phyloP scores from a whole-genome alignment of 1,140 invertebrate species.

The Lepidostoma basale region DNA sequence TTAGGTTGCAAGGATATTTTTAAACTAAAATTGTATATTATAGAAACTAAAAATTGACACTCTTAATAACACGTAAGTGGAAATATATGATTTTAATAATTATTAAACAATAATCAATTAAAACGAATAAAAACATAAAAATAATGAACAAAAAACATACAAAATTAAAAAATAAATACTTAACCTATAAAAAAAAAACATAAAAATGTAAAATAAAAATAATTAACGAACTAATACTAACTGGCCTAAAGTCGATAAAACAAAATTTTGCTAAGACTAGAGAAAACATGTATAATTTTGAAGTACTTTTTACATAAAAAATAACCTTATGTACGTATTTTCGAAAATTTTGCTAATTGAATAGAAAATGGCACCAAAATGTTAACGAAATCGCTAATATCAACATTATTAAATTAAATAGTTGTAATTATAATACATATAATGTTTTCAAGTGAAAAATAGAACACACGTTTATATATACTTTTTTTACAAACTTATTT shows the following conservation, averaged over 20 bases:
- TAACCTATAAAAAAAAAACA: background rate
- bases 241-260: slow-evolving; percentile 20
- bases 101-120: no score
- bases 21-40: no score
- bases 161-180: slow-evolving; percentile 7
- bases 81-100: no score
- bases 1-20: no score
- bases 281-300: background rate
- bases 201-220: background rate
- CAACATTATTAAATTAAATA: no score
- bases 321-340: background rate
- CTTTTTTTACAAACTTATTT: no score
- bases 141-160: background rate
- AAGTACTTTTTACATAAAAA: background rate
- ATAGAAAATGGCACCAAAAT: slow-evolving; percentile 9
- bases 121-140: no score
- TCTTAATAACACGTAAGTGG: no score
- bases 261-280: slow-evolving; percentile 7
- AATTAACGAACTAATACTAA: slow-evolving; percentile 1
- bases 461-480: no score
- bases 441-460: no score
- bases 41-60: no score
- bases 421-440: no score
- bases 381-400: background rate
- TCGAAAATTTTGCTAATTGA: background rate